Conservation (phyloP, 1,140 invertebrate species). For the Paracyclopina nana region DNA sequence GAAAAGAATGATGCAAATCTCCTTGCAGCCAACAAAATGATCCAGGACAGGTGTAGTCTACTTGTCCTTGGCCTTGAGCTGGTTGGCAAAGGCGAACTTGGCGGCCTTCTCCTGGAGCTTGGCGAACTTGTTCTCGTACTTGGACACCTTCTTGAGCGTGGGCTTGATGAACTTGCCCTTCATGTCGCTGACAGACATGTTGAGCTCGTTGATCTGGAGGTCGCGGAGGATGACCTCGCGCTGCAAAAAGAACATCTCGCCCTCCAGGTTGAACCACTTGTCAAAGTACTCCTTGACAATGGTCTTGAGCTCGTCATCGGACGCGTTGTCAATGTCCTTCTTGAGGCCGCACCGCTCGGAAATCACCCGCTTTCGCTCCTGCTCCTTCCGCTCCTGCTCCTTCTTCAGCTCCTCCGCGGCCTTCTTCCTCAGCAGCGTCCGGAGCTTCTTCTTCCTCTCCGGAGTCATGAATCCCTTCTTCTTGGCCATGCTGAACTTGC, state of each 20-base stretch:
- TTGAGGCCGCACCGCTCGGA: slow-evolving; percentile 78
- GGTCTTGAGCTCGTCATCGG: slow-evolving; percentile 37
- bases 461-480: slow-evolving; percentile 98
- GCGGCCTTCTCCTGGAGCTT: slow-evolving; percentile 91
- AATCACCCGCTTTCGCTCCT: slow-evolving; percentile 90
- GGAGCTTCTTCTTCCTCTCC: slow-evolving; percentile 93
- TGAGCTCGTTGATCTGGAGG: slow-evolving; percentile 82
- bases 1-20: too few species aligned
- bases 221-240: slow-evolving; percentile 22
- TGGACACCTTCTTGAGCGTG: slow-evolving; percentile 96
- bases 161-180: slow-evolving; percentile 99
- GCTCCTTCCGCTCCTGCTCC: slow-evolving; percentile 93
- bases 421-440: slow-evolving; percentile 95
- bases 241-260: slow-evolving; percentile 16
- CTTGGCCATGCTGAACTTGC: slow-evolving; percentile 82
- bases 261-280: slow-evolving; percentile 17
- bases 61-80: slow-evolving; percentile 45
- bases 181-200: slow-evolving; percentile 97
- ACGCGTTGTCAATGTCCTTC: slow-evolving; percentile 69
- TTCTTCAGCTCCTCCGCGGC: slow-evolving; percentile 98
- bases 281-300: slow-evolving; percentile 17
- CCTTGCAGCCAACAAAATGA: too few species aligned
- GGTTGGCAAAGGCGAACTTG: slow-evolving; percentile 96
- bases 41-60: neutral
- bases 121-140: slow-evolving; percentile 98